phyloP scores from a whole-genome alignment of 1,140 invertebrate species.

The Euura lappo region DNA sequence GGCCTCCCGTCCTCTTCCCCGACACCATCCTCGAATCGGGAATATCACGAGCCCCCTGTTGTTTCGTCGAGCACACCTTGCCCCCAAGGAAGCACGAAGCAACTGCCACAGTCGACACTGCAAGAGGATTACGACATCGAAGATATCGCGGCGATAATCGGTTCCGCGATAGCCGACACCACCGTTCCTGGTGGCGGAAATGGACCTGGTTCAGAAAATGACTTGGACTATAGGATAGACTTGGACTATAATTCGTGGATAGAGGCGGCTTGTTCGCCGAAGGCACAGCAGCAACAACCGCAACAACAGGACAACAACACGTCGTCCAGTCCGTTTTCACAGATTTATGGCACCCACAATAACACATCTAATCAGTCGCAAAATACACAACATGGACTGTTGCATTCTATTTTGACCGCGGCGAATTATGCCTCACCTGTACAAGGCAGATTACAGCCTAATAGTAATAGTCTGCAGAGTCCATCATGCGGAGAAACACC shows the following conservation, averaged over 20 bases:
- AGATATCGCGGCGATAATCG: conserved; percentile 87
- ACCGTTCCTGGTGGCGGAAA: conserved; percentile 75
- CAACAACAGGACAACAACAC: conserved; percentile 44
- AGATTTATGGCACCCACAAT: conserved; percentile 46
- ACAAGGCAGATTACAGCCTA: conserved; percentile 61
- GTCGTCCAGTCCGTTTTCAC: conserved; percentile 47
- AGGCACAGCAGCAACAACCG: conserved; percentile 59
- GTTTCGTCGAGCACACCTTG: conserved; percentile 58
- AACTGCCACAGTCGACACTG: conserved; percentile 63
- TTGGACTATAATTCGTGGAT: conserved; percentile 77
- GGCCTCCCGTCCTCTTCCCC: conserved; percentile 52
- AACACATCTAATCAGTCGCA: conserved; percentile 4
- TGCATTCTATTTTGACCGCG: conserved; percentile 78
- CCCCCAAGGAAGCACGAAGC: conserved; percentile 48
- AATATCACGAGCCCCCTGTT: conserved; percentile 54
- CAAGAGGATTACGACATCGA: conserved; percentile 77
- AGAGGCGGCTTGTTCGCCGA: conserved; percentile 74
- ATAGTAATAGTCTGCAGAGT: conserved; percentile 46
- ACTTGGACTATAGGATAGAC: conserved; percentile 78
- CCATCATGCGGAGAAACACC: conserved; percentile 56
- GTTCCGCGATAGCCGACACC: conserved; percentile 87
- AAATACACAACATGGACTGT: conserved; percentile 35
- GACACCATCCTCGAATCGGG: conserved; percentile 54
- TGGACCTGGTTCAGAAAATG: conserved; percentile 67
- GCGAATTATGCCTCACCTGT: conserved; percentile 75